A percentile compares a stretch with the other conserved stretches of the same genome.
phyloP scores from a whole-genome alignment of 2,888 invertebrate species.

The Pomacea canaliculata region DNA sequence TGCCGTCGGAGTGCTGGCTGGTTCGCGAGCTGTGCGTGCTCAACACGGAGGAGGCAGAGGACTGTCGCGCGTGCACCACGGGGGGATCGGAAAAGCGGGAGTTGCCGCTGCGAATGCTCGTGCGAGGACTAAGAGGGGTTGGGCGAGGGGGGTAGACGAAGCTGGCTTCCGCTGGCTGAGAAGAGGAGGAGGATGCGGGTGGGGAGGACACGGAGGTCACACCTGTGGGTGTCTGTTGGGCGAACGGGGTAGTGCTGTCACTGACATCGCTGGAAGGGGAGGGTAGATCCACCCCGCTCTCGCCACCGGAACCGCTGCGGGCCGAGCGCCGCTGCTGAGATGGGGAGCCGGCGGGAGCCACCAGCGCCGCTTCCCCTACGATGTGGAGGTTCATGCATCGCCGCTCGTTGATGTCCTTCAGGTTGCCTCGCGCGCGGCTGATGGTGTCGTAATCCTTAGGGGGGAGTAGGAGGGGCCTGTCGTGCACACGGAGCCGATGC shows the following conservation, averaged over 20 bases:
- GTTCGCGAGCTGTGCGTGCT: conserved; percentile 44
- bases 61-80: conserved; percentile 35
- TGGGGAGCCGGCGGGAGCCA: conserved; percentile 10
- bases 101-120: conserved; percentile 30
- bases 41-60: conserved; percentile 42
- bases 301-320: conserved; percentile 44
- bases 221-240: not conserved
- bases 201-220: not conserved
- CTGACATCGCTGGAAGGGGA: conserved; percentile 39
- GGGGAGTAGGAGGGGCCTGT: conserved; percentile 84
- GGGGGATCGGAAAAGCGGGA: conserved; percentile 29
- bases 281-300: conserved; percentile 51
- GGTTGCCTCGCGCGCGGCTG: conserved; percentile 75
- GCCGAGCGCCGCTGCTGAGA: not conserved
- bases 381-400: conserved; percentile 53
- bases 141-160: conserved; percentile 19
- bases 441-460: conserved; percentile 93
- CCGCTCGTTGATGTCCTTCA: conserved; percentile 70
- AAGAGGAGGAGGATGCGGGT: not conserved
- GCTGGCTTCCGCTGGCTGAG: not conserved
- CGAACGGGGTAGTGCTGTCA: not conserved
- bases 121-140: conserved; percentile 28
- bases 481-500: conserved; percentile 75
- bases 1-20: conserved; percentile 34
- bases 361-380: conserved; percentile 36